Conservation (phyloP, 1,140 invertebrate genomes). For the Chlorops oryzae region DNA sequence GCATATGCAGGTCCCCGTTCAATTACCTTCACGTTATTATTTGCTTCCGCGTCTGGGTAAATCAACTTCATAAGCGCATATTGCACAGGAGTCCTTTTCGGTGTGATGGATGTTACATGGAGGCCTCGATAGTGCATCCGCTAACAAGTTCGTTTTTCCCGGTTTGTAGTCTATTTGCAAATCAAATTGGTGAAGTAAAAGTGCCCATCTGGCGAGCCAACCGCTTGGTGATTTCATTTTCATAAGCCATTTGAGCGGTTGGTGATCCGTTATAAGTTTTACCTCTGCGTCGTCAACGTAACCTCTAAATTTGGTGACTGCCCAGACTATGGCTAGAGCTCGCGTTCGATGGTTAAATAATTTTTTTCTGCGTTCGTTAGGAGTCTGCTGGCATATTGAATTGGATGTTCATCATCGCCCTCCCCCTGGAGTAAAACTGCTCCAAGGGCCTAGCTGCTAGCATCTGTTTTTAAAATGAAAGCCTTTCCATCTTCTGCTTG, state of each 20-base stretch:
- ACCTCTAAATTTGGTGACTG: constrained; percentile 35
- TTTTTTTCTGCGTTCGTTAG: constrained; percentile 40
- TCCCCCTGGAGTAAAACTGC: constrained; percentile 10
- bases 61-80: background rate
- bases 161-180: constrained; percentile 19
- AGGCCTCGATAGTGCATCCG: constrained; percentile 15
- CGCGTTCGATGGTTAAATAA: constrained; percentile 42
- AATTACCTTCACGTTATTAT: background rate
- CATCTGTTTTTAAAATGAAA: constrained; percentile 6
- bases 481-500: constrained; percentile 7
- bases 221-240: constrained; percentile 26
- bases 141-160: constrained; percentile 19
- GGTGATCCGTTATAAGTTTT: constrained; percentile 30
- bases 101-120: background rate
- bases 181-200: constrained; percentile 16
- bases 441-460: constrained; percentile 7
- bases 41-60: background rate
- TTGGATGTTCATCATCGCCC: constrained; percentile 4
- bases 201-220: constrained; percentile 30
- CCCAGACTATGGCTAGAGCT: constrained; percentile 46
- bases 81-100: background rate
- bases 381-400: constrained; percentile 17
- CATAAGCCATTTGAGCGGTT: constrained; percentile 24
- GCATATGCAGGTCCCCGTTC: background rate
- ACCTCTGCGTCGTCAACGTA: constrained; percentile 34